Evolutionary conservation across 2,888 invertebrate species (phyloP).

Genomic region (Idaea dimidiata): DNA sequence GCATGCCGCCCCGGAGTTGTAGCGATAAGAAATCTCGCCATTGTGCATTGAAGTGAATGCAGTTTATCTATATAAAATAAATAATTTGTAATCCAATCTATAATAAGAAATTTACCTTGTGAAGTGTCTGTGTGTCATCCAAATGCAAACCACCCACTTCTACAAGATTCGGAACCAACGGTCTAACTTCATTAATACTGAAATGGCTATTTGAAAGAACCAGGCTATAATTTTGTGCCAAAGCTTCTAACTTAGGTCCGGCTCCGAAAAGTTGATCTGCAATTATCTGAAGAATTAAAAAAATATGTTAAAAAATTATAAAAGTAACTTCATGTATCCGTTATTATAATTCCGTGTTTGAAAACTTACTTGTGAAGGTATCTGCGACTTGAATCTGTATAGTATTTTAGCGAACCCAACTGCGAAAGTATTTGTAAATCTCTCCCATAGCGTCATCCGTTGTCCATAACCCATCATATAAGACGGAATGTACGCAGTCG

Average conservation of each 20-base stretch:
- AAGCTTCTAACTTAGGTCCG: conserved; percentile 61
- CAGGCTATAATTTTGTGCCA: conserved; percentile 76
- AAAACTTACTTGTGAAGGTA: conserved; percentile 63
- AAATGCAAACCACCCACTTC: conserved; percentile 82
- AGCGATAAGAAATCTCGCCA: neutral
- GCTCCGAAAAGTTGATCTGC: conserved; percentile 76
- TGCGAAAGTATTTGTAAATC: conserved; percentile 69
- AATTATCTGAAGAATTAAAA: conserved; percentile 50
- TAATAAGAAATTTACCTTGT: conserved; percentile 53
- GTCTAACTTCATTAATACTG: conserved; percentile 78
- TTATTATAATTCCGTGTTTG: neutral
- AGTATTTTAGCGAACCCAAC: conserved; percentile 61
- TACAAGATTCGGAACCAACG: conserved; percentile 74
- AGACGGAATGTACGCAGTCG: conserved; percentile 78
- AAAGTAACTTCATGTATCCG: neutral
- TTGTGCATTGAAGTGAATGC: conserved; percentile 9
- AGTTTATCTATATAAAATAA: conserved; percentile 5
- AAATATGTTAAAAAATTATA: conserved; percentile 7
- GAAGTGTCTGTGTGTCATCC: conserved; percentile 63
- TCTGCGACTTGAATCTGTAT: conserved; percentile 65
- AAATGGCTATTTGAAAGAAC: conserved; percentile 80
- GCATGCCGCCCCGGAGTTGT: conserved; percentile 14
- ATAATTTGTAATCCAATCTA: neutral
- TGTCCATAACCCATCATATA: conserved; percentile 77
- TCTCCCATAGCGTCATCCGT: conserved; percentile 71